These are phyloP conservation scores for Melanerpes formicivorus DNA, from an alignment of 2,113 vertebrate genomes.

Conservation along the genomic window DNA sequence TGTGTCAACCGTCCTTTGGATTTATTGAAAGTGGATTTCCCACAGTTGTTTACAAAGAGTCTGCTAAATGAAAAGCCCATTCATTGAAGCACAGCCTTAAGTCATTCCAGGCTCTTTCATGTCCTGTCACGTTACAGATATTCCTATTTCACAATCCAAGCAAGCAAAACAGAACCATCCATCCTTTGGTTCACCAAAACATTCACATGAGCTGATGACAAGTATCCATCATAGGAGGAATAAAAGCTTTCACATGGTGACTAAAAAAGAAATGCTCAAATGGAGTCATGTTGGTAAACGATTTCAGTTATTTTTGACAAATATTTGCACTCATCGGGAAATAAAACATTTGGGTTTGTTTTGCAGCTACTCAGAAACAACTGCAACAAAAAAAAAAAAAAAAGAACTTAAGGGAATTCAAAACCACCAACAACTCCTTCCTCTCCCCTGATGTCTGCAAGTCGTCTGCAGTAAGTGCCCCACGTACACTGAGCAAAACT, in stretches of 20 bases:
- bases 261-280: conserved; percentile 59
- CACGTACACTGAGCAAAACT: not conserved
- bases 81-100: conserved; percentile 50
- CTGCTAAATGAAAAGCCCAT: not conserved
- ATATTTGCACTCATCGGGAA: conserved; percentile 32
- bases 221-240: conserved; percentile 45
- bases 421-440: not conserved
- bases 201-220: conserved; percentile 58
- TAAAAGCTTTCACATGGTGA: conserved; percentile 45
- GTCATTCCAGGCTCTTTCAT: conserved; percentile 41
- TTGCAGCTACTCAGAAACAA: not conserved
- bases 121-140: conserved; percentile 29
- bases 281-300: conserved; percentile 38
- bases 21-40: conserved; percentile 29
- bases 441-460: conserved; percentile 11
- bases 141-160: conserved; percentile 60
- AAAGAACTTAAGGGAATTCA: not conserved
- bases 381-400: conserved; percentile 15
- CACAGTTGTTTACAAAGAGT: conserved; percentile 8
- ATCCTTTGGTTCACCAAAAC: conserved; percentile 61
- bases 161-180: conserved; percentile 61
- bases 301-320: conserved; percentile 38
- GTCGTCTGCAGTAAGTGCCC: conserved; percentile 40
- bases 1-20: not conserved
- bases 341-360: not conserved